Percentiles rank a stretch among this genome's conserved stretches.
phyloP scores from a whole-genome alignment of 2,113 vertebrate genomes.

The Reinhardtius hippoglossoides region DNA sequence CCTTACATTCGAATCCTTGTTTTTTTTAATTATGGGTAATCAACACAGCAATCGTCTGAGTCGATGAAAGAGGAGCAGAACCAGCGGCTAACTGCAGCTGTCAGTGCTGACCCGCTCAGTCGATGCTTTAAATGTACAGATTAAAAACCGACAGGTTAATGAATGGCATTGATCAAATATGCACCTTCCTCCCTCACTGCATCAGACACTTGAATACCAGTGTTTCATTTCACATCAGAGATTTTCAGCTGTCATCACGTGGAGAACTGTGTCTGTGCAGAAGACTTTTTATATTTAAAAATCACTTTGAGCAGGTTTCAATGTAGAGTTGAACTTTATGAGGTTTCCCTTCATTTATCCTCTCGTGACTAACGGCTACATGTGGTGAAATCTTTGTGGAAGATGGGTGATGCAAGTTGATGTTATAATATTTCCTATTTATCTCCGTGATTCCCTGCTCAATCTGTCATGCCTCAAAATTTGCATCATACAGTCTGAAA shows the following conservation, averaged over 20 bases:
- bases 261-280: not conserved
- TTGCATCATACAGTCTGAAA: not conserved
- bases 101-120: conserved; percentile 27
- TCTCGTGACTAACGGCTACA: too few species aligned
- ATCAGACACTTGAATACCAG: not conserved
- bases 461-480: not conserved
- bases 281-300: not conserved
- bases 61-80: conserved; percentile 39
- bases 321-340: not conserved
- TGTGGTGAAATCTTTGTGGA: too few species aligned
- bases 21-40: conserved; percentile 62
- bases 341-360: not conserved
- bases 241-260: not conserved
- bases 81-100: conserved; percentile 57
- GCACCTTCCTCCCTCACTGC: not conserved
- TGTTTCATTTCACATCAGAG: not conserved
- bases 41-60: conserved; percentile 52
- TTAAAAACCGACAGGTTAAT: conserved; percentile 62
- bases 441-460: not conserved
- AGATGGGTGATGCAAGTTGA: not conserved
- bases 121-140: conserved; percentile 32
- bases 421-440: not conserved
- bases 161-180: conserved; percentile 59
- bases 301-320: not conserved
- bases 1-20: conserved; percentile 14